Evolutionary conservation across 2,113 vertebrate species (phyloP).

Genomic region (Progne subis): DNA sequence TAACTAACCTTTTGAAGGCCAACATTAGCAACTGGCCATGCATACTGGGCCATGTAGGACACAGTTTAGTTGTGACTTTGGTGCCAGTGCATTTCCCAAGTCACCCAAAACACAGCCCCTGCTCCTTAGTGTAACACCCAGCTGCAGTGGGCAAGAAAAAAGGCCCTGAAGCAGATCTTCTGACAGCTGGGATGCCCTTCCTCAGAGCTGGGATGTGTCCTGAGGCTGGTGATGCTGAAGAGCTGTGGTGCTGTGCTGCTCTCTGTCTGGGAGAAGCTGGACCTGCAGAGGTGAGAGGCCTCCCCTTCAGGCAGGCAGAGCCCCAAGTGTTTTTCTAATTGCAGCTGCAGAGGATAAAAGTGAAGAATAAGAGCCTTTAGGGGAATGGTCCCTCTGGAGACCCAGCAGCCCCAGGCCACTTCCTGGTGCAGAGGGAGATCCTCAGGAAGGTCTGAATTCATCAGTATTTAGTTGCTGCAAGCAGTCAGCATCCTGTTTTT

Average conservation of each 20-base stretch:
- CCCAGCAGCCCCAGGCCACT: neutral
- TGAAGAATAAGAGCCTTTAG: neutral
- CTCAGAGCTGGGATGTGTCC: neutral
- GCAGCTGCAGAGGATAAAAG: neutral
- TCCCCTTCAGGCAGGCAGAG: neutral
- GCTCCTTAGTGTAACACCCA: neutral
- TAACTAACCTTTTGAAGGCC: neutral
- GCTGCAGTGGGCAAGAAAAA: neutral
- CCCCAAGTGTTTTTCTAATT: neutral
- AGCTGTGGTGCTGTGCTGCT: neutral
- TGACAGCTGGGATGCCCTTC: neutral
- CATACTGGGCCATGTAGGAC: neutral
- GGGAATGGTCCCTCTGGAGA: neutral
- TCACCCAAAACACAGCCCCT: accelerated
- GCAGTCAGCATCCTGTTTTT: neutral
- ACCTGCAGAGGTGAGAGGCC: neutral
- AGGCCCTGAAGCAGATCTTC: neutral
- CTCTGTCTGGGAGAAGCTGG: too few species aligned
- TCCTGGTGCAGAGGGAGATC: neutral
- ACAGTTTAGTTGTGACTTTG: neutral
- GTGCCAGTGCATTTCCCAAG: neutral
- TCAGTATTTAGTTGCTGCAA: neutral
- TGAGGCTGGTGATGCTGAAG: neutral
- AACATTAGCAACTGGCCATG: neutral
- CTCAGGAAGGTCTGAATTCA: neutral